Percentiles rank a stretch among this genome's conserved stretches.
phyloP scores from a whole-genome alignment of 2,113 vertebrate genomes.

The Cheirogaleus medius region DNA sequence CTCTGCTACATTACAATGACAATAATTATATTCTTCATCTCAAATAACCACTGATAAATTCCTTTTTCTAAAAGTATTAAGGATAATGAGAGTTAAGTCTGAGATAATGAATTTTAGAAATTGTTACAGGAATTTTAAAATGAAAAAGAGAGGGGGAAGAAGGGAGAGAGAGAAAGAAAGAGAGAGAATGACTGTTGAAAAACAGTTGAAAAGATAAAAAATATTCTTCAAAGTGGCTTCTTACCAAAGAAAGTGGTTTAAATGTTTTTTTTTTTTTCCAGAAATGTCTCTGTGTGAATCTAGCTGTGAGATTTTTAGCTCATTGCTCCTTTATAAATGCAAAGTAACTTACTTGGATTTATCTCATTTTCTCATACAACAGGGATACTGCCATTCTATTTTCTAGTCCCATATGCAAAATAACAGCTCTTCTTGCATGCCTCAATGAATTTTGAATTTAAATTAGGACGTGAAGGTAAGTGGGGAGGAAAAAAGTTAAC shows the following conservation, averaged over 20 bases:
- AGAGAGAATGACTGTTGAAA: not conserved
- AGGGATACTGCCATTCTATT: not conserved
- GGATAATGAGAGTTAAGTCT: not conserved
- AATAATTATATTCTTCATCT: not conserved
- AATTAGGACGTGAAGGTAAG: conserved; percentile 60
- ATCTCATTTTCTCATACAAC: conserved; percentile 25
- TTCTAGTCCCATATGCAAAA: conserved; percentile 33
- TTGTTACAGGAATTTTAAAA: not conserved
- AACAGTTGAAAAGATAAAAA: not conserved
- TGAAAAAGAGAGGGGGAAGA: not conserved
- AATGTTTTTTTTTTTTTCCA: not conserved
- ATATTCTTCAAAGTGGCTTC: not conserved
- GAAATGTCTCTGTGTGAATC: not conserved
- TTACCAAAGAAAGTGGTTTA: not conserved
- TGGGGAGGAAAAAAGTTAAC: conserved; percentile 22
- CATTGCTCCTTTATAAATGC: conserved; percentile 3
- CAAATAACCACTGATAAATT: not conserved
- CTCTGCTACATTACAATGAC: not conserved
- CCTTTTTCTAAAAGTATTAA: not conserved
- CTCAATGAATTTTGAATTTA: conserved; percentile 55
- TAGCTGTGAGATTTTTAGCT: conserved; percentile 10
- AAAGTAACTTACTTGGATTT: conserved; percentile 13
- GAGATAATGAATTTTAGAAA: not conserved
- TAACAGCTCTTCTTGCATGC: conserved; percentile 8
- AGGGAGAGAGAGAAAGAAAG: no score